These are phyloP conservation scores for Homarus gammarus DNA, from an alignment of 2,888 invertebrate genomes.

Conservation along the genomic window DNA sequence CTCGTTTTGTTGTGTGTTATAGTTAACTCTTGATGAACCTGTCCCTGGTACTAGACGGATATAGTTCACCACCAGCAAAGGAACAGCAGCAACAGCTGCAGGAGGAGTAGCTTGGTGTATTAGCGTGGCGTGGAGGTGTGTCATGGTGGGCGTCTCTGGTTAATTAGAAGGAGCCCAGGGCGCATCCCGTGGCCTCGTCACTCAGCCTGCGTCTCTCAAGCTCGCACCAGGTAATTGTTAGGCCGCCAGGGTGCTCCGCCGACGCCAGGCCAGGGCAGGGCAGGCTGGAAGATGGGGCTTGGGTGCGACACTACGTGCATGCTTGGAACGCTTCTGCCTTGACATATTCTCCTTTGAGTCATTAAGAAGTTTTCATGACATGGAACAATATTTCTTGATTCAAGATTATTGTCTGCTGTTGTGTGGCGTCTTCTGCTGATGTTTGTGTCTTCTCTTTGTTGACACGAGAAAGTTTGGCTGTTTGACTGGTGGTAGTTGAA, in stretches of 20 bases:
- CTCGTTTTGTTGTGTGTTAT: background rate
- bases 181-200: constrained; percentile 61
- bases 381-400: too few species aligned
- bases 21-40: background rate
- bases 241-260: constrained; percentile 37
- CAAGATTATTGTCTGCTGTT: too few species aligned
- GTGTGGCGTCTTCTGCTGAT: too few species aligned
- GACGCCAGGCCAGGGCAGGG: background rate
- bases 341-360: too few species aligned
- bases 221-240: constrained; percentile 66
- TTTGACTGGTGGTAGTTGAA: too few species aligned
- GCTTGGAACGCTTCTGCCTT: constrained; percentile 6
- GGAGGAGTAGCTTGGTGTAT: constrained; percentile 21
- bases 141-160: constrained; percentile 47
- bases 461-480: too few species aligned
- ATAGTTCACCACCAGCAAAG: background rate
- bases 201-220: constrained; percentile 58
- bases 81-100: background rate
- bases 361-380: too few species aligned
- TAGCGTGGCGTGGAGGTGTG: constrained; percentile 30
- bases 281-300: constrained; percentile 32
- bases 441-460: too few species aligned
- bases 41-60: background rate
- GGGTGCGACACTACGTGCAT: constrained; percentile 26
- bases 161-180: constrained; percentile 57